Base-by-base conservation (phyloP, 2,888 invertebrate species). In the Muscina levida region DNA sequence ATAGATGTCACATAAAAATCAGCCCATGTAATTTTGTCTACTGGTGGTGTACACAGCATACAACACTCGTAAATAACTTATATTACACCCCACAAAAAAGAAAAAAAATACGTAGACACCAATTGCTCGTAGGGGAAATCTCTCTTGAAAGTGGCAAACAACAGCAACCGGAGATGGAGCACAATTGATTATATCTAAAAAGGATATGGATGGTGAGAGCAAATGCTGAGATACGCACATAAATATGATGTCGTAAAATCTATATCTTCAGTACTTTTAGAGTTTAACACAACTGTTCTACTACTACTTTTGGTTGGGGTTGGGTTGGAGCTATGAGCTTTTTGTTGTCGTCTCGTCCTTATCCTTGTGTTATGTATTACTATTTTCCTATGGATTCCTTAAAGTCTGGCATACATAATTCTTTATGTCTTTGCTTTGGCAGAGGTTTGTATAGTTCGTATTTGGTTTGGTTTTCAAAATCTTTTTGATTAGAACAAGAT, bases 61-160 rank as follows among this genome's bases (percentile, higher is more conserved):
- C 4, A n/a, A n/a, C n/a, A 17, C 17, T 59, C 59, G 59, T 59
- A 59, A 59, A 59, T 59, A 39, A 59, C 6, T 59, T 39, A 59
- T 59, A 59, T 59, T 59, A 15, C n/a, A n/a, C n/a, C n/a, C n/a
- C n/a, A 11, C 59, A 39, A 48, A 15, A 17, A 48, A 48, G 6
- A 17, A 48, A 48, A 15, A 48, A 48, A 48, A 2, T 48, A 15
- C 5, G 1, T 48, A 17, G 15, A 48, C n/a, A 48, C 31, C 31
- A n/a, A 48, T n/a, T 48, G 15, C n/a, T n/a, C 48, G 1, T 1
- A 48, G 48, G 17, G 15, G 5, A 15, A 48, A 48, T n/a, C 48
- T 48, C 6, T 1, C n/a, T 2, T 2, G 2, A 48, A 48, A 5
- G 17, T 11, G 48, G 6, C 15, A 48, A 48, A 15, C 17, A 48